Conservation (phyloP, 2,113 vertebrate species). For the Alexandromys fortis region DNA sequence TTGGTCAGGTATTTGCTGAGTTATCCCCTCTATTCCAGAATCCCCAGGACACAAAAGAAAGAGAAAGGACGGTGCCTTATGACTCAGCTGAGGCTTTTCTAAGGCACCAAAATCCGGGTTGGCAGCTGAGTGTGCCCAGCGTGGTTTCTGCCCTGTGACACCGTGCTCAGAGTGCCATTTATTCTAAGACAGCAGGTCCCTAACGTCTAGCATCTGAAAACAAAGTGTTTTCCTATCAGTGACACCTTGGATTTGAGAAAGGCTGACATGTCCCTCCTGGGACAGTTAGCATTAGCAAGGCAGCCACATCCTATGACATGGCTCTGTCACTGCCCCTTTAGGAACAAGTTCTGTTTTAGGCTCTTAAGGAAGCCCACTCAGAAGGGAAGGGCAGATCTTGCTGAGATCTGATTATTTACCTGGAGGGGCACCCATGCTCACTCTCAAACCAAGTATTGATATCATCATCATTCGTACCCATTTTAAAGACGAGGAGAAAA, state of each 20-base stretch:
- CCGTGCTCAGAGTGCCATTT: not conserved
- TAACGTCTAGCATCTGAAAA: not conserved
- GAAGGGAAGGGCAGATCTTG: not conserved
- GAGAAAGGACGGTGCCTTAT: fast-evolving
- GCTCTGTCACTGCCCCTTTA: too few species aligned
- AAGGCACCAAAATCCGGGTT: not conserved
- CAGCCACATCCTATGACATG: not conserved
- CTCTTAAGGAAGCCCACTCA: not conserved
- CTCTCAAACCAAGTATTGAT: not conserved
- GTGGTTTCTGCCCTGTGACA: not conserved
- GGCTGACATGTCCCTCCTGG: not conserved
- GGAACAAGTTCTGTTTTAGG: not conserved
- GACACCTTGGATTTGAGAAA: not conserved
- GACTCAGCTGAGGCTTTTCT: not conserved
- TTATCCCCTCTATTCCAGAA: not conserved
- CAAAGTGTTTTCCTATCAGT: not conserved
- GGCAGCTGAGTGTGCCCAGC: not conserved
- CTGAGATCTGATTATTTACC: not conserved
- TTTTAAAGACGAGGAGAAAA: not conserved
- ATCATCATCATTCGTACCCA: not conserved
- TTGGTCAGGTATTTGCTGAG: not conserved
- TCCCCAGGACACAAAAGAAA: not conserved
- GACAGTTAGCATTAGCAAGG: not conserved
- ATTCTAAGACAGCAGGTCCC: not conserved
- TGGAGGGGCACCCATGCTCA: too few species aligned